Percentiles rank a stretch among this genome's conserved stretches.
Evolutionary conservation across 2,113 vertebrate genomes (phyloP).

Genomic region (Lepisosteus oculatus): DNA sequence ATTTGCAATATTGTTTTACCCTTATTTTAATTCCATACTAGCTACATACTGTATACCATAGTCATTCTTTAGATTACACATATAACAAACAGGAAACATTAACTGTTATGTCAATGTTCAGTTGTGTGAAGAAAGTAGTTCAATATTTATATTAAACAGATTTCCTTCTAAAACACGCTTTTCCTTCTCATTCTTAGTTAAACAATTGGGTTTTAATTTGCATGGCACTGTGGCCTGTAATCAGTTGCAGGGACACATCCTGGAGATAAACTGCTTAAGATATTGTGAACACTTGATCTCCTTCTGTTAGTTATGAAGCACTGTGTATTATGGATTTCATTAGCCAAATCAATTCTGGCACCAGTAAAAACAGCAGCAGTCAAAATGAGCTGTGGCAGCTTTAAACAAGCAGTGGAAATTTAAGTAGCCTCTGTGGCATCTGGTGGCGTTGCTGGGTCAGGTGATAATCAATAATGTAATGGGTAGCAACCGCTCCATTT

Average conservation of each 20-base stretch:
- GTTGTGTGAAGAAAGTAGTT: background rate
- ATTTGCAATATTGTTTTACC: no score
- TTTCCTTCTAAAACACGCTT: constrained; percentile 45
- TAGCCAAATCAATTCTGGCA: constrained; percentile 14
- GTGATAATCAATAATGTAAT: constrained; percentile 69
- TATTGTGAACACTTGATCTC: constrained; percentile 9
- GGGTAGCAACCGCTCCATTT: constrained; percentile 31
- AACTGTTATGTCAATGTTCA: constrained; percentile 6
- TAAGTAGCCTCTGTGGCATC: constrained; percentile 50
- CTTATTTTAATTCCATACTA: no score
- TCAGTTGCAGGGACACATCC: constrained; percentile 19
- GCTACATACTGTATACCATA: no score
- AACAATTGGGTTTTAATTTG: constrained; percentile 50
- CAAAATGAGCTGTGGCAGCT: constrained; percentile 41
- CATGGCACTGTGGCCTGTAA: constrained; percentile 41
- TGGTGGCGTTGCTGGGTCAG: constrained; percentile 48
- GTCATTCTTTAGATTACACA: no score
- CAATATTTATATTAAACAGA: constrained; percentile 45
- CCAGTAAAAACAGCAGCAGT: constrained; percentile 10
- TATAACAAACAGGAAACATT: no score
- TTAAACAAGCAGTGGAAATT: constrained; percentile 57
- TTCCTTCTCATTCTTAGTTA: constrained; percentile 38
- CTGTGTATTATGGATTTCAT: constrained; percentile 17
- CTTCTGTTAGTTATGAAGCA: background rate
- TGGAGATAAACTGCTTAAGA: constrained; percentile 16